Base-by-base conservation (phyloP, 2,888 invertebrate genomes). In the Ectropis crepuscularia region DNA sequence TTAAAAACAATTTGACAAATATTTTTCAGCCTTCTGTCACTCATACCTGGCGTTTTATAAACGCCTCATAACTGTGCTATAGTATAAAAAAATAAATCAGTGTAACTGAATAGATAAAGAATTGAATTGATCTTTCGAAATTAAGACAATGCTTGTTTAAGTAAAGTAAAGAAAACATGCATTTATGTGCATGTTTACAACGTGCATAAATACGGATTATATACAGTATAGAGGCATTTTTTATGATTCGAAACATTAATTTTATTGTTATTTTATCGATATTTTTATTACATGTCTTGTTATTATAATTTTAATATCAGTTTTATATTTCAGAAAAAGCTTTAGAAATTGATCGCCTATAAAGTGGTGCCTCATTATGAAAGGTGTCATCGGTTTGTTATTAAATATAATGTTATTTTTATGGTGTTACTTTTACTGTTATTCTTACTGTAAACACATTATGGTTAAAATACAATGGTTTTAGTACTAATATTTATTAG, bases 271-370 rank as follows among this genome's bases (percentile, higher is more conserved):
- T 48, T 60, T 53, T 60, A 63, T 45, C n/a, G 48, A 45, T 53
- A 5, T 63, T 58, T 58, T 63, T 49, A 53, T 51, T 36, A 28
- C 45, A 37, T 58, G 53, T 28, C 48, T 41, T 63, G 45, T 49
- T 43, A 58, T 38, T 54, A 54, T 58, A 49, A 53, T 46, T 45
- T 54, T 58, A 49, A 63, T 58, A 11, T 38, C 39, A 11, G 36
- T 58, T 63, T 54, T 46, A 54, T 45, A 58, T 50, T 53, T 57
- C 43, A 49, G 38, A 58, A 51, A 57, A 57, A 39, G 12, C 47
- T 63, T 53, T 61, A 61, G 46, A 58, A 57, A 50, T 10, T 54
- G 11, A 63, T 58, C 45, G 36, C 38, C 53, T 39, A 58, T 58
- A 63, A 58, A 54, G 28, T 45, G 37, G 39, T 43, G 16, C 43